These are phyloP conservation scores for Ypsolopha sequella DNA, from an alignment of 2,888 invertebrate species.

Conservation along the genomic window DNA sequence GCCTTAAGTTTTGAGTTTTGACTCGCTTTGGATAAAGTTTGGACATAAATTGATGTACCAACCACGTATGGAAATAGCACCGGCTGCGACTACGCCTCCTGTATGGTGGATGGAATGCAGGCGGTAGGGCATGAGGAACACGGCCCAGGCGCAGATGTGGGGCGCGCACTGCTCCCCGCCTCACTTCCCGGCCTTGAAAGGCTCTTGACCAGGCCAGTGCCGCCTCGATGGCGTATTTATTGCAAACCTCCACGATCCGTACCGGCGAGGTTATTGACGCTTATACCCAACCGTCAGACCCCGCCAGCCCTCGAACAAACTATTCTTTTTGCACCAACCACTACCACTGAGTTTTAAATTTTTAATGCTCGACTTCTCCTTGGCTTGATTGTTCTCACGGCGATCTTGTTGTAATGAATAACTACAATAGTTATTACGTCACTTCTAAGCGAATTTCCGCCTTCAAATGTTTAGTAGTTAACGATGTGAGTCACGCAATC, in stretches of 20 bases:
- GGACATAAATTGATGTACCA: too few species aligned
- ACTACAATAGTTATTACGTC: conserved; percentile 67
- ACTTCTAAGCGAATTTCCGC: conserved; percentile 62
- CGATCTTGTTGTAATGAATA: conserved; percentile 59
- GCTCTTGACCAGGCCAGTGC: conserved; percentile 68
- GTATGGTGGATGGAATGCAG: conserved; percentile 52
- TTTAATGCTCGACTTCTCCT: conserved; percentile 52
- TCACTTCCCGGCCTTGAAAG: conserved; percentile 69
- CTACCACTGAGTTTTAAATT: conserved; percentile 23
- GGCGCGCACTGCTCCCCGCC: conserved; percentile 57
- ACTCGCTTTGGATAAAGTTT: too few species aligned
- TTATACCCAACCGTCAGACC: conserved; percentile 9
- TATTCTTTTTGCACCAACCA: conserved; percentile 14
- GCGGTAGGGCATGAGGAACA: conserved; percentile 44
- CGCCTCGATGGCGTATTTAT: conserved; percentile 63
- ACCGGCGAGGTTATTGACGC: conserved; percentile 68
- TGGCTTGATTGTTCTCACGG: conserved; percentile 62
- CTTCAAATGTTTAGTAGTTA: conserved; percentile 56
- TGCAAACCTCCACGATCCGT: conserved; percentile 66
- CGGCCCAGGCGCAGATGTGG: conserved; percentile 51
- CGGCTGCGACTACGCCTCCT: conserved; percentile 21
- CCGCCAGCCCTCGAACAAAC: conserved; percentile 3
- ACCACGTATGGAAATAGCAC: too few species aligned
- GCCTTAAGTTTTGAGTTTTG: not conserved
- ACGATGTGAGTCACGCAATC: conserved; percentile 62